Evolutionary conservation across 2,888 invertebrate genomes (phyloP).

Genomic region (Hypena proboscidalis): DNA sequence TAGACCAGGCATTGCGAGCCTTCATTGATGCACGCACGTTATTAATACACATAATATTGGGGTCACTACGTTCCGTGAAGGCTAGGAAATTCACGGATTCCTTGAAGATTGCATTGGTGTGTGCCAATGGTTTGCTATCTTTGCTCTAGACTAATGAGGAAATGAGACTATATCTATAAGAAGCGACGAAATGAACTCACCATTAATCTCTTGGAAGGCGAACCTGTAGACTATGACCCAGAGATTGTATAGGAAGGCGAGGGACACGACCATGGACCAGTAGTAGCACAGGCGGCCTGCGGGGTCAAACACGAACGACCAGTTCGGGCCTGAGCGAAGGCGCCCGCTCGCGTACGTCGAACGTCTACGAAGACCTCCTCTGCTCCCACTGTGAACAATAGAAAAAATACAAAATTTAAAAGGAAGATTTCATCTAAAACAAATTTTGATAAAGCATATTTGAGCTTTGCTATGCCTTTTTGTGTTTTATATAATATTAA

Average conservation of each 20-base stretch:
- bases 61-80: too few relatives aligned
- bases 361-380: slow-evolving; percentile 81
- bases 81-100: too few relatives aligned
- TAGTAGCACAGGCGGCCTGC: slow-evolving; percentile 98
- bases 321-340: slow-evolving; percentile 89
- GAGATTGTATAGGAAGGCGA: slow-evolving; percentile 98
- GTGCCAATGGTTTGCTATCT: too few relatives aligned
- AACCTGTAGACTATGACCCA: slow-evolving; percentile 99
- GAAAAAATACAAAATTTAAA: slow-evolving; percentile 18
- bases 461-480: too few relatives aligned
- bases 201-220: slow-evolving; percentile 98
- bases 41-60: too few relatives aligned
- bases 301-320: slow-evolving; percentile 99
- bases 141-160: too few relatives aligned
- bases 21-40: too few relatives aligned
- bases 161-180: too few relatives aligned
- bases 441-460: too few relatives aligned
- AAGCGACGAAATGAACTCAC: slow-evolving; percentile 77
- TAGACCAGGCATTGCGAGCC: too few relatives aligned
- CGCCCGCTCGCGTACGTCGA: slow-evolving; percentile 87
- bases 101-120: too few relatives aligned
- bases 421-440: background rate
- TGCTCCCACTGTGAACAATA: slow-evolving; percentile 66
- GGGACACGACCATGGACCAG: slow-evolving; percentile 98
- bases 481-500: too few relatives aligned